Conservation (phyloP, 2,797 vertebrate species). For the Chelidonichthys spinosus region DNA sequence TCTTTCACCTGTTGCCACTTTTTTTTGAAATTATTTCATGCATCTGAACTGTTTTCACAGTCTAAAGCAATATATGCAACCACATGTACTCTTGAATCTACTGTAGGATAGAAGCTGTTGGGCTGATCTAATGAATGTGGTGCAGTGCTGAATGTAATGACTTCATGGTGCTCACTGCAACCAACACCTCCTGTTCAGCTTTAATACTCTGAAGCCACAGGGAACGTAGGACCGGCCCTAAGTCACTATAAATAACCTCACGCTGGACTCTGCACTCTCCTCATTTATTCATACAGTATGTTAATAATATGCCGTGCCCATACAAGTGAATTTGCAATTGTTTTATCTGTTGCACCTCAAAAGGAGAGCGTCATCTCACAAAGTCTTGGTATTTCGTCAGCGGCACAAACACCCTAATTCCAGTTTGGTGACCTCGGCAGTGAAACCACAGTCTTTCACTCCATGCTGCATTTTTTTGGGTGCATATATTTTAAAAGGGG, state of each 20-base stretch:
- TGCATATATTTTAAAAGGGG: conserved; percentile 31
- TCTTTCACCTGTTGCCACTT: conserved; percentile 27
- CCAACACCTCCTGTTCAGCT: conserved; percentile 57
- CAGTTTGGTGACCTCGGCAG: conserved; percentile 7
- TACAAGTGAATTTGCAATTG: conserved; percentile 3
- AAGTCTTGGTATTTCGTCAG: conserved; percentile 13
- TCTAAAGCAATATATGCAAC: conserved; percentile 75
- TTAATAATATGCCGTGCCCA: conserved; percentile 16
- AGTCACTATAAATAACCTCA: conserved; percentile 33
- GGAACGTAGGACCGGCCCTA: conserved; percentile 15
- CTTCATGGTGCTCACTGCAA: conserved; percentile 74
- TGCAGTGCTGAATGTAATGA: conserved; percentile 69
- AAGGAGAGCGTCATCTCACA: background rate
- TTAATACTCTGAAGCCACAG: conserved; percentile 42
- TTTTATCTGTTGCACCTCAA: conserved; percentile 31
- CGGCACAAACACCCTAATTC: conserved; percentile 13
- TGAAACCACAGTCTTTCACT: background rate
- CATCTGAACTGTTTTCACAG: conserved; percentile 29
- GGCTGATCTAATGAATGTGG: background rate
- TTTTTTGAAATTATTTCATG: conserved; percentile 40
- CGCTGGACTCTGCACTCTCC: conserved; percentile 24
- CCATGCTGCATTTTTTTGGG: conserved; percentile 6
- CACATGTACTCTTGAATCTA: conserved; percentile 31
- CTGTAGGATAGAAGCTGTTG: conserved; percentile 19
- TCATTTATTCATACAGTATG: conserved; percentile 9